These are phyloP conservation scores for Troides helena DNA, from an alignment of 2,888 invertebrate species.

Conservation along the genomic window DNA sequence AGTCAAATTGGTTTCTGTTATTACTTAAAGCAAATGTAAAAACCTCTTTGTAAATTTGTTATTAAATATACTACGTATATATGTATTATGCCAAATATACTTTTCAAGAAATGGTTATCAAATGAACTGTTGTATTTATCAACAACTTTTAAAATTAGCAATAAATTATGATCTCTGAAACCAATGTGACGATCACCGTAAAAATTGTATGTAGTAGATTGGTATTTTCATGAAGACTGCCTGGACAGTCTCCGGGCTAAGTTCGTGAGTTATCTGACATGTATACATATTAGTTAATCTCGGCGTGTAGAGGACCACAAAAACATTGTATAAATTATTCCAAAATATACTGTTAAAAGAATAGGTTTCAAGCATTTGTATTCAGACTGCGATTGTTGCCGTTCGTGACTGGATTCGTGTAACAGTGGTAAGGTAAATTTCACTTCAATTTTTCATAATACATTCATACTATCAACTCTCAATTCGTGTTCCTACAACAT, in stretches of 20 bases:
- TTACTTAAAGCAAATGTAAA: too few species aligned
- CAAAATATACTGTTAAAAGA: background rate
- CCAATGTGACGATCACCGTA: too few species aligned
- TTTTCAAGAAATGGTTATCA: too few species aligned
- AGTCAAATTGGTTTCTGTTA: too few species aligned
- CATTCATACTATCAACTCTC: slow-evolving; percentile 10
- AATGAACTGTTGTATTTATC: too few species aligned
- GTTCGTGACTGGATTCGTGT: slow-evolving; percentile 20
- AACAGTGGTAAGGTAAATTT: slow-evolving; percentile 9
- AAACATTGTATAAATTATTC: background rate
- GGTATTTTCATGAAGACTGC: background rate
- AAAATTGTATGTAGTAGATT: background rate
- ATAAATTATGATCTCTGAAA: too few species aligned
- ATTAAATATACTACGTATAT: too few species aligned
- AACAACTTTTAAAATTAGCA: too few species aligned
- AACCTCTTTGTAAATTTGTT: too few species aligned
- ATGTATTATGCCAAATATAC: too few species aligned
- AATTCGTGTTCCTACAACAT: slow-evolving; percentile 13
- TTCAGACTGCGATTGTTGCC: slow-evolving; percentile 10
- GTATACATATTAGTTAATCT: background rate
- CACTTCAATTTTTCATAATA: slow-evolving; percentile 17
- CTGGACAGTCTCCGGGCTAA: background rate
- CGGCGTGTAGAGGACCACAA: background rate
- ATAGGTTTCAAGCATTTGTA: slow-evolving; percentile 4
- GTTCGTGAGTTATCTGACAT: background rate